Evolutionary conservation across 2,888 invertebrate genomes (phyloP).

Genomic region (Strigamia transsilvanica): DNA sequence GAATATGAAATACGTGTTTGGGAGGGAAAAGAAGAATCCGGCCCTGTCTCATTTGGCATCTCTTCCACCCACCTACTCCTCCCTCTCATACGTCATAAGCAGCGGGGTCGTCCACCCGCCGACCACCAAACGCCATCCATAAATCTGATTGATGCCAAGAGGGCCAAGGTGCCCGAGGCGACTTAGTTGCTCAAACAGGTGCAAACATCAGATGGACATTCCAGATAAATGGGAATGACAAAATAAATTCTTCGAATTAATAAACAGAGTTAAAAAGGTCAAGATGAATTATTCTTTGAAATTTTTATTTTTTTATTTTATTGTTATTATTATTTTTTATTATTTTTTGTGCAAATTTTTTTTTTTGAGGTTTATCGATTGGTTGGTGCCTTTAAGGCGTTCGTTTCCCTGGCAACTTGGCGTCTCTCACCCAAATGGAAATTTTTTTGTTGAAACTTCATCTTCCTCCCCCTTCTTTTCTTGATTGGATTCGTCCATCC

Average conservation of each 20-base stretch:
- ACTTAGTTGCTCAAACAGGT: conserved; percentile 20
- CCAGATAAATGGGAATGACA: conserved; percentile 20
- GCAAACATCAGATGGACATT: conserved; percentile 20
- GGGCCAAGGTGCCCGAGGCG: background rate
- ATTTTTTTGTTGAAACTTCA: conserved; percentile 20
- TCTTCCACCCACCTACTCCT: background rate
- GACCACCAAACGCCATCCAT: conserved; percentile 13
- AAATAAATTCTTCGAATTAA: conserved; percentile 20
- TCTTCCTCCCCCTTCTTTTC: conserved; percentile 20
- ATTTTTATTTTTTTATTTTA: too few species aligned
- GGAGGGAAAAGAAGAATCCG: background rate
- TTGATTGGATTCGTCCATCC: conserved; percentile 20
- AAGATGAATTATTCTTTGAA: background rate
- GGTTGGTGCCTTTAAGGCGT: conserved; percentile 14
- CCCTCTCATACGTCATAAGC: background rate
- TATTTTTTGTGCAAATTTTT: background rate
- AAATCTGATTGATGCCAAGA: conserved; percentile 20
- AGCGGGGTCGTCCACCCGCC: conserved; percentile 8
- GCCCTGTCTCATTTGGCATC: background rate
- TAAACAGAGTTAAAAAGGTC: background rate
- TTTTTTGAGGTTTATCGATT: conserved; percentile 15
- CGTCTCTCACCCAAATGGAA: conserved; percentile 20
- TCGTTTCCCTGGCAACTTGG: conserved; percentile 20
- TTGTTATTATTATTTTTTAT: background rate
- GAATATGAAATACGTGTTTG: background rate